Evolutionary conservation across 2,888 invertebrate genomes (phyloP).

Genomic region (Pasiphila rectangulata): DNA sequence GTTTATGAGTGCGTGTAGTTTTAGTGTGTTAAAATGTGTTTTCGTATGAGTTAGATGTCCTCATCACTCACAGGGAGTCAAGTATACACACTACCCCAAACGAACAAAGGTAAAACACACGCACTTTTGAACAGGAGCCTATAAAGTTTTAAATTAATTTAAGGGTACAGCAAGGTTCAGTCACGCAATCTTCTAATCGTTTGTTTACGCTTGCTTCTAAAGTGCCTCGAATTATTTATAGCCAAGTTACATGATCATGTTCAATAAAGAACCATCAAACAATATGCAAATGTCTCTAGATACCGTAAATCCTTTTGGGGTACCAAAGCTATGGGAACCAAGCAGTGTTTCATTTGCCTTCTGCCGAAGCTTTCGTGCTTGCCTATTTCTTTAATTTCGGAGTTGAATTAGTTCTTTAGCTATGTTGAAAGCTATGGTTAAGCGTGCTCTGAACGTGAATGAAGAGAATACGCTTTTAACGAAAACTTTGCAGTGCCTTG

Average conservation of each 20-base stretch:
- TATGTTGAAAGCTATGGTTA: conserved; percentile 73
- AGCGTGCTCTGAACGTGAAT: conserved; percentile 60
- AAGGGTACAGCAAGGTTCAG: conserved; percentile 47
- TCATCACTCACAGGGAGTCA: neutral
- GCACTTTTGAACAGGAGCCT: neutral
- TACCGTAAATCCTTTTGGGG: conserved; percentile 58
- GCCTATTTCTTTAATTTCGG: conserved; percentile 41
- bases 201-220: conserved; percentile 73
- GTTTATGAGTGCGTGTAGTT: too few relatives aligned
- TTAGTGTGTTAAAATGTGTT: too few relatives aligned
- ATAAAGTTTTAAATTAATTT: conserved; percentile 41
- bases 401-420: conserved; percentile 30
- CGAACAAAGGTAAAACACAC: neutral
- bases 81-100: too few relatives aligned
- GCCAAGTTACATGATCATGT: conserved; percentile 69
- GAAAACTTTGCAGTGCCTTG: conserved; percentile 61
- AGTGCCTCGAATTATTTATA: conserved; percentile 68
- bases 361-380: conserved; percentile 58
- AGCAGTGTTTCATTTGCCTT: conserved; percentile 64
- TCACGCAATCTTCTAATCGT: conserved; percentile 70
- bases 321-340: conserved; percentile 51
- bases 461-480: conserved; percentile 57
- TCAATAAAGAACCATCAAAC: conserved; percentile 70
- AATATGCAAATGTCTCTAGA: conserved; percentile 69
- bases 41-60: too few relatives aligned